Evolutionary conservation across 2,797 vertebrate species (phyloP), one percentile per base, ranked within the genome.

Genomic region (Parauchenoglanis ngamensis): DNA sequence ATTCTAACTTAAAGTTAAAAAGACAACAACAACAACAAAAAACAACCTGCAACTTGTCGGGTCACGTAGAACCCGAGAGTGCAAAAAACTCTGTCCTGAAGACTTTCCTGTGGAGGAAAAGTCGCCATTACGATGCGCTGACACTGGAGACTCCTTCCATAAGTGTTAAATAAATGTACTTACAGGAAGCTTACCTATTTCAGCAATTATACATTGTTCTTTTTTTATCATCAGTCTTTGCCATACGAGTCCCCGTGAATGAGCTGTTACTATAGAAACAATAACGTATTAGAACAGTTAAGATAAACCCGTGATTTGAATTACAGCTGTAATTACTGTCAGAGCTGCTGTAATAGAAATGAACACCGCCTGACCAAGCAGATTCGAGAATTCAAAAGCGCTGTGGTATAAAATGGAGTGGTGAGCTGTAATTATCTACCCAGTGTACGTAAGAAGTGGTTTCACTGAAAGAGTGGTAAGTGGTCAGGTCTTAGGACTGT

Each of bases 391-490:
- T 52, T 68, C 44, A 3, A 49, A 25, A 82, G 61, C 10, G 8
- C 13, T n/a, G 79, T 65, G 78, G 35, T 63, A n/a, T 11, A 17
- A n/a, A 31, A 67, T 17, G 10, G 19, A 40, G 23, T 73, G 68
- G 19, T 46, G 25, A 46, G 31, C 19, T 67, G 21, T 67, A 56
- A 83, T 81, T 49, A 61, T 63, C 78, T 40, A 40, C 31, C 79
- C n/a, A 13, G 40, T 25, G 21, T 52, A 65, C 19, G n/a, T 78
- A 31, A 70, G 35, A 61, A 83, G 65, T 76, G 31, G 52, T 59
- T 85, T 88, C 57, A 56, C 15, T 68, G 83, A 40, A 80, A 67
- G 46, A 68, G 46, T 83, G 28, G 35, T 77, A 70, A 86, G 75
- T 88, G 61, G 78, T 21, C 5, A 35, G 4, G n/a, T 86, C 59